Evolutionary conservation across 2,888 invertebrate species (phyloP).

Genomic region (Diloba caeruleocephala): DNA sequence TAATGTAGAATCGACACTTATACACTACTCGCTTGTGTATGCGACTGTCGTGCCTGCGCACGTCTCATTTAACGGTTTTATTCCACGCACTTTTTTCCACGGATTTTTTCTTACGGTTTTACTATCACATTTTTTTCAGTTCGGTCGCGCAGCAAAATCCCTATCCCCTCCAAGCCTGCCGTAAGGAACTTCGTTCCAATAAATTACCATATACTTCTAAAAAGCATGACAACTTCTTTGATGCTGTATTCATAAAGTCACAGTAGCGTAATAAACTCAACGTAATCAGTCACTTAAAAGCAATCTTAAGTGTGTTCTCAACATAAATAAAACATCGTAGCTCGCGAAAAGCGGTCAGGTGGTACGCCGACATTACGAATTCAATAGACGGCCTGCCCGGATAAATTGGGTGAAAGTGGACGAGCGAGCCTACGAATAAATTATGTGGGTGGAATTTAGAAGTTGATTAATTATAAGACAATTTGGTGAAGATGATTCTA

Average conservation of each 20-base stretch:
- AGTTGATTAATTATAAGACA: constrained; percentile 9
- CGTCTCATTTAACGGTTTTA: no score
- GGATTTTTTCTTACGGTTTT: no score
- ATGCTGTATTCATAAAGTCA: constrained; percentile 25
- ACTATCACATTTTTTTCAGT: no score
- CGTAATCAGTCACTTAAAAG: constrained; percentile 7
- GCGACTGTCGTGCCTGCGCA: no score
- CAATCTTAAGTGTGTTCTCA: constrained; percentile 30
- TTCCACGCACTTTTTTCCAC: no score
- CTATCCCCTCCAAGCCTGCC: no score
- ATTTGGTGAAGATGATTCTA: constrained; percentile 21
- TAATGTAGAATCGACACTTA: no score
- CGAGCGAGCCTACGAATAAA: constrained; percentile 6
- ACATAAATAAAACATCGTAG: constrained; percentile 22
- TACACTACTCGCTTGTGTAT: no score
- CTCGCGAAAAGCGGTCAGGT: constrained; percentile 7
- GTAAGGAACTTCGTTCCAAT: no score
- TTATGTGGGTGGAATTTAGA: constrained; percentile 12
- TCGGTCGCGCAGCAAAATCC: no score
- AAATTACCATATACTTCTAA: constrained; percentile 4
- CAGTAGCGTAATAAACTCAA: constrained; percentile 1
- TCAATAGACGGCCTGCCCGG: constrained; percentile 15
- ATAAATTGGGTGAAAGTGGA: constrained; percentile 19
- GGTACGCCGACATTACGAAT: constrained; percentile 26
- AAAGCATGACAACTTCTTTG: constrained; percentile 4